A percentile compares a stretch with the other conserved stretches of the same genome.
These are phyloP conservation scores for Pomatorhinus ruficollis DNA, from an alignment of 2,113 vertebrate species.

Conservation along the genomic window DNA sequence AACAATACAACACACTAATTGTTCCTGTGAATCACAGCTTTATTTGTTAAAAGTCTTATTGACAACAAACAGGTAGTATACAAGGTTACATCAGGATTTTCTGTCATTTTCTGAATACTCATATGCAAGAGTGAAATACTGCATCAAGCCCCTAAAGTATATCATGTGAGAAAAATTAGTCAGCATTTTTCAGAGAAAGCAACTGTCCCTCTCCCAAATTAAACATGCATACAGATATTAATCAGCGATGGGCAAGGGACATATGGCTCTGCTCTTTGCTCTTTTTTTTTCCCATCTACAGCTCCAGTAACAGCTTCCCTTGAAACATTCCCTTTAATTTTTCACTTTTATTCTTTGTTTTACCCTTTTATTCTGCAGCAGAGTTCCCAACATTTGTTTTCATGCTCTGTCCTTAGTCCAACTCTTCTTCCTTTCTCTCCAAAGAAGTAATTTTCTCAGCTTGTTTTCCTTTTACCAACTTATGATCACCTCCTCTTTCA, in stretches of 20 bases:
- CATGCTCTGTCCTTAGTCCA: not conserved
- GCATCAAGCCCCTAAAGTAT: not conserved
- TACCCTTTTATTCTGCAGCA: not conserved
- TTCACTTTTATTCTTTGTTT: not conserved
- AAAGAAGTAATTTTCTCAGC: not conserved
- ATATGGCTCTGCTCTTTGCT: not conserved
- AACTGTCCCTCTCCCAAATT: not conserved
- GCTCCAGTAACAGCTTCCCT: not conserved
- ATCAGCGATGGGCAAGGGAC: not conserved
- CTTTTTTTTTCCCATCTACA: not conserved
- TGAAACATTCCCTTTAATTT: not conserved
- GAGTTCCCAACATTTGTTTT: not conserved
- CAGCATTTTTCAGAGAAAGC: not conserved
- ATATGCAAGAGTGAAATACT: not conserved
- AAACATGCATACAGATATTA: not conserved
- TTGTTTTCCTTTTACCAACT: not conserved
- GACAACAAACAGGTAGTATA: not conserved
- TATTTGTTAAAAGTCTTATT: not conserved
- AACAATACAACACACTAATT: not conserved
- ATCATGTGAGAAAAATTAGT: not conserved
- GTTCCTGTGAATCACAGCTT: not conserved
- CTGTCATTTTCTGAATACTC: not conserved
- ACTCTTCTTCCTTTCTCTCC: not conserved
- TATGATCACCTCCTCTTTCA: not conserved
- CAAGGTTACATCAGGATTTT: not conserved